A percentile compares a stretch with the other conserved stretches of the same genome.
Conservation (phyloP, 1,140 invertebrate species). For the Linepithema humile region DNA sequence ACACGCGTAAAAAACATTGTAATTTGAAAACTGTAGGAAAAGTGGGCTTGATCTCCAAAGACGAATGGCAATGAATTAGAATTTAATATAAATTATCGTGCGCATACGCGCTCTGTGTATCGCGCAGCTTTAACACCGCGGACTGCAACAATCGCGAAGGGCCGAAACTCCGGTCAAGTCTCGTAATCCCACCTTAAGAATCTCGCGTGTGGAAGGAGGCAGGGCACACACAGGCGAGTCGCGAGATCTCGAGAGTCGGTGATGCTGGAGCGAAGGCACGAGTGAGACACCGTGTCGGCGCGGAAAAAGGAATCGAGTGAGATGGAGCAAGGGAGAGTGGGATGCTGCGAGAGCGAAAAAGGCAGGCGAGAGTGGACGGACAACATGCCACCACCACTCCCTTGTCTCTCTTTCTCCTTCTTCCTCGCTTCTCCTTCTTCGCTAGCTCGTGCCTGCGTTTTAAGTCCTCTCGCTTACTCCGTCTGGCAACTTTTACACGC, state of each 20-base stretch:
- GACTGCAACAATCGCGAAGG: conserved; percentile 1
- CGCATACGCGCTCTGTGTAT: background rate
- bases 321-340: conserved; percentile 69
- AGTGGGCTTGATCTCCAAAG: too few species aligned
- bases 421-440: conserved; percentile 37
- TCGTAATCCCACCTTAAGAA: conserved; percentile 42
- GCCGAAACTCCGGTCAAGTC: conserved; percentile 26
- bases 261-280: background rate
- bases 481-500: conserved; percentile 78
- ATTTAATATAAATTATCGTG: background rate
- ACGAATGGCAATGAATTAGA: too few species aligned
- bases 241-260: background rate
- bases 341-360: conserved; percentile 74
- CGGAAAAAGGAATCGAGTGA: conserved; percentile 16
- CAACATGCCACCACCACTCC: conserved; percentile 81
- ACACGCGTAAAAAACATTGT: too few species aligned
- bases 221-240: background rate
- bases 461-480: conserved; percentile 74
- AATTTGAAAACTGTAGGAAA: too few species aligned
- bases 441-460: conserved; percentile 59
- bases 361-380: conserved; percentile 83
- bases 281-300: background rate
- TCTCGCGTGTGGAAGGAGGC: conserved; percentile 6
- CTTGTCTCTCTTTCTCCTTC: conserved; percentile 10
- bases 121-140: background rate